Evolutionary conservation across 2,888 invertebrate species (phyloP).

Genomic region (Lasioglossum zephyrum): DNA sequence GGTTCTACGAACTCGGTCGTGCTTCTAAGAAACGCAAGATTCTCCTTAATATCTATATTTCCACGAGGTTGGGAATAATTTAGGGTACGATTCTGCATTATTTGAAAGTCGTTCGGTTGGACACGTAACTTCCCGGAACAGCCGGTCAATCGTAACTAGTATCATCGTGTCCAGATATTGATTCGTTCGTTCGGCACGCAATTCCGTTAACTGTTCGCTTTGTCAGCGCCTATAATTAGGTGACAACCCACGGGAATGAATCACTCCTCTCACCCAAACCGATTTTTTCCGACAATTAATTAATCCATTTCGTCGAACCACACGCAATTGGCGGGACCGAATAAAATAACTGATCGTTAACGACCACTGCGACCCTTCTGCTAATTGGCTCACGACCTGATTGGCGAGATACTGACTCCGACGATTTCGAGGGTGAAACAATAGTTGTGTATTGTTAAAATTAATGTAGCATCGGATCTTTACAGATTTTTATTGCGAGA

Average conservation of each 20-base stretch:
- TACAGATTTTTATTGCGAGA: too few relatives aligned
- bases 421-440: not conserved
- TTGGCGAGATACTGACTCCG: too few relatives aligned
- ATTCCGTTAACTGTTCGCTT: conserved; percentile 24
- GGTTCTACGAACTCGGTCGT: not conserved
- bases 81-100: conserved; percentile 24
- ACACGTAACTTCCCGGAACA: conserved; percentile 49
- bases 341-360: not conserved
- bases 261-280: not conserved
- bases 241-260: conserved; percentile 12
- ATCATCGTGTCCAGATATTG: conserved; percentile 24
- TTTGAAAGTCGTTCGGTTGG: conserved; percentile 17
- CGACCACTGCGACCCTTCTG: not conserved
- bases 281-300: not conserved
- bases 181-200: conserved; percentile 40
- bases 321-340: not conserved
- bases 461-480: too few relatives aligned
- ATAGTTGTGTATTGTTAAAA: not conserved
- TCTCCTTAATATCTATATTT: not conserved
- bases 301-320: not conserved
- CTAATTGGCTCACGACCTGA: not conserved
- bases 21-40: not conserved
- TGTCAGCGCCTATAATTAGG: conserved; percentile 26
- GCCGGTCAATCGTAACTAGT: conserved; percentile 9
- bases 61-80: conserved; percentile 18